Base-by-base conservation (phyloP, 2,113 vertebrate genomes). In the Furnarius figulus region DNA sequence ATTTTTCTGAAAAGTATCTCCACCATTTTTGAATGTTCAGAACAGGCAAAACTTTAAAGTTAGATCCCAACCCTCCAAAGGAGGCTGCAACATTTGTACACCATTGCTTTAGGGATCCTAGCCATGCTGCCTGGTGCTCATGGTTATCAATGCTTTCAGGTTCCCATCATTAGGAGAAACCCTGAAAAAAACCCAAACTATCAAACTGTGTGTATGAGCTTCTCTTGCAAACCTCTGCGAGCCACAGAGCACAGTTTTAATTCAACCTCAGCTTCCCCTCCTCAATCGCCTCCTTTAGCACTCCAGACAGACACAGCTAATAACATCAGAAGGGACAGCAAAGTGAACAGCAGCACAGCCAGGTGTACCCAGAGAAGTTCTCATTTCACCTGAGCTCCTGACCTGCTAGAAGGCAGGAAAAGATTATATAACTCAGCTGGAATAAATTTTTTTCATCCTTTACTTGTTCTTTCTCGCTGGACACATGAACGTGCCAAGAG, bases 171-270 rank as follows among this genome's bases (percentile, higher is more conserved):
- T 25, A 72, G 15, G 15, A 65, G 53, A 83, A 24, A 73, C 8
- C 22, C 24, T 42, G 24, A 84, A 80, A 52, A 55, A 68, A 63
- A 2, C 6, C 0, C 8, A 52, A 66, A 20, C 33, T 59, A 52
- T 31, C 65, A 37, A 66, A 78, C n/a, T 13, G 10, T 3, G 11
- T 2, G 3, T 6, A 35, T 0, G 0, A 77, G 30, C 35, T 70
- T 42, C 72, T 67, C 40, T n/a, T 62, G 46, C 70, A 81, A 44
- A 56, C 5, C 40, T 71, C 37, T 16, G 22, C 1, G 2, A 2
- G 4, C 40, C 27, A 62, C 66, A 67, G 50, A 61, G 33, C 53
- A 65, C 40, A 67, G 67, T 44, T 76, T 68, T 44, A 62, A 73
- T 72, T 59, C 56, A 44, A 23, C 8, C 16, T 27, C 68, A 67